These are phyloP conservation scores for Corella eumyota DNA, from an alignment of 23 tunicate genomes.

Conservation along the genomic window DNA sequence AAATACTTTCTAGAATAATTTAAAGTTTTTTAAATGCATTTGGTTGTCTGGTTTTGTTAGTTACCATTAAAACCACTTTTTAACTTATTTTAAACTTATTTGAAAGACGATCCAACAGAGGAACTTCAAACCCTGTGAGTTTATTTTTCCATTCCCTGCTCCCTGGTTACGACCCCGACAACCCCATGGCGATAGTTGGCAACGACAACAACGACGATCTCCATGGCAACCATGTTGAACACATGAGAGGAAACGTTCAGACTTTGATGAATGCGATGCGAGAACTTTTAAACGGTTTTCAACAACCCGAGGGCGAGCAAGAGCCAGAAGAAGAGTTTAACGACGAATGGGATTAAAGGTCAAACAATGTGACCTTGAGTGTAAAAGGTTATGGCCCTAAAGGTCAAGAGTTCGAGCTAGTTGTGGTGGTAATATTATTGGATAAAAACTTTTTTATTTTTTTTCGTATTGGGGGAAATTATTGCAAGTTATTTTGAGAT, in stretches of 20 bases:
- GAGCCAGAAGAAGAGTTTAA: slow-evolving; percentile 33
- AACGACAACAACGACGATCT: slow-evolving; percentile 2
- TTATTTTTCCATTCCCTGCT: slow-evolving; percentile 57
- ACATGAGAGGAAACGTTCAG: slow-evolving; percentile 37
- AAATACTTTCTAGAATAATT: too few species aligned
- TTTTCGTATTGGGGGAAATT: too few species aligned
- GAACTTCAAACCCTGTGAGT: slow-evolving; percentile 31
- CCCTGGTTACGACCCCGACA: slow-evolving; percentile 62
- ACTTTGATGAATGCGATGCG: slow-evolving; percentile 65
- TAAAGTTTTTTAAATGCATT: too few species aligned
- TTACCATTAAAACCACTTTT: too few species aligned
- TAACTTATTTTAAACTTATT: neutral
- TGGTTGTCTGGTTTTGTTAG: too few species aligned
- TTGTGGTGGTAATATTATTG: too few species aligned
- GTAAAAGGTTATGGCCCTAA: too few species aligned
- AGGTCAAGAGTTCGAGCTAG: too few species aligned
- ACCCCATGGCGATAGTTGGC: slow-evolving; percentile 7
- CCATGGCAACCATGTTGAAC: slow-evolving; percentile 9
- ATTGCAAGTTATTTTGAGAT: too few species aligned
- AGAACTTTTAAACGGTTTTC: slow-evolving; percentile 45
- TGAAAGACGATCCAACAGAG: neutral
- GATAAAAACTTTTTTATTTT: too few species aligned
- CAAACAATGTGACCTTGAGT: neutral
- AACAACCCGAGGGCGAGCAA: slow-evolving; percentile 21
- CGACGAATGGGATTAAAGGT: slow-evolving; percentile 72